phyloP scores from a whole-genome alignment of 2,113 vertebrate species.

The Bos indicus region DNA sequence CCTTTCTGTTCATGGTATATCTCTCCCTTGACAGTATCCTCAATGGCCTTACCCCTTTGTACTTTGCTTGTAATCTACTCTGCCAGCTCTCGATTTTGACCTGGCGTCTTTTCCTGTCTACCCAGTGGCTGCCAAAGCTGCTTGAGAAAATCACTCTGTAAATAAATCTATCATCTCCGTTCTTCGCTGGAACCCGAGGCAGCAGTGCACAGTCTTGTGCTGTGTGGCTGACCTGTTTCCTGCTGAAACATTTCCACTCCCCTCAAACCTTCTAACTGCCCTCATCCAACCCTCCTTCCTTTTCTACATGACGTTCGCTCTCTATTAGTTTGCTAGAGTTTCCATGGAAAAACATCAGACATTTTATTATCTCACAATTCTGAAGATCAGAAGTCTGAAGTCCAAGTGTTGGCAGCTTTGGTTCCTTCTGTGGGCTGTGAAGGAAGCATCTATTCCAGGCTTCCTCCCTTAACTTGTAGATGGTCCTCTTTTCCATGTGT shows the following conservation, averaged over 20 bases:
- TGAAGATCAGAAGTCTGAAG: background rate
- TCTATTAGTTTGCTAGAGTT: background rate
- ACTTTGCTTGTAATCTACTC: background rate
- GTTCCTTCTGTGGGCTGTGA: background rate
- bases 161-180: background rate
- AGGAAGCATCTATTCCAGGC: background rate
- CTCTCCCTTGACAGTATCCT: background rate
- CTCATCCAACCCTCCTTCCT: background rate
- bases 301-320: background rate
- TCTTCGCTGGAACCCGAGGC: background rate
- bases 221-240: background rate
- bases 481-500: background rate
- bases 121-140: constrained; percentile 12
- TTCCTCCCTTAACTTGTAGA: background rate
- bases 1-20: background rate
- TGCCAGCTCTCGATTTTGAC: background rate
- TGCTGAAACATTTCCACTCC: background rate
- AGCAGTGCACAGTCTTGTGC: background rate
- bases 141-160: constrained; percentile 28
- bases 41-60: background rate
- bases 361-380: background rate
- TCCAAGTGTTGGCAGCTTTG: background rate
- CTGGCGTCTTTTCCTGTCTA: background rate
- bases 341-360: background rate
- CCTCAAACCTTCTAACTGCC: background rate